Conservation (phyloP, 2,113 vertebrate species). For the Neotoma lepida region DNA sequence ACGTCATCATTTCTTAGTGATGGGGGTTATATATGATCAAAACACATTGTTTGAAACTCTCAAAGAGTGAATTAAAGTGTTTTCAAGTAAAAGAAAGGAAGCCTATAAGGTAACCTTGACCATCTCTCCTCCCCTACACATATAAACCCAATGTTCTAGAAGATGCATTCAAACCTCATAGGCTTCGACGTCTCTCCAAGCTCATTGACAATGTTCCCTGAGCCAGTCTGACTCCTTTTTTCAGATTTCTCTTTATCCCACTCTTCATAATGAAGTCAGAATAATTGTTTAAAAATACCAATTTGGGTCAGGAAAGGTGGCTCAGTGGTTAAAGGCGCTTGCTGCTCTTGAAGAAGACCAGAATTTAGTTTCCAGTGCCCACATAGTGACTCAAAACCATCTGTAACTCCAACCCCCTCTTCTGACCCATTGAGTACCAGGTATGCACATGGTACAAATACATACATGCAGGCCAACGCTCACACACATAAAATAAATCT, state of each 20-base stretch:
- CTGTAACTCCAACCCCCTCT: background rate
- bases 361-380: background rate
- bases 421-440: background rate
- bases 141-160: background rate
- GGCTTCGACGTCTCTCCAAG: background rate
- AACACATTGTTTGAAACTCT: background rate
- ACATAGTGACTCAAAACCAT: background rate
- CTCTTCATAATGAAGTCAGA: background rate
- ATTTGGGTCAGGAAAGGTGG: background rate
- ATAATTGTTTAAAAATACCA: background rate
- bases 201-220: background rate
- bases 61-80: background rate
- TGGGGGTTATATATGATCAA: background rate
- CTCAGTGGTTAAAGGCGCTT: background rate
- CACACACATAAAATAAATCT: background rate
- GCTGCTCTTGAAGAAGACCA: background rate
- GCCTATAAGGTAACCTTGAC: background rate
- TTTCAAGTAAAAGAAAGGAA: background rate
- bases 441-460: background rate
- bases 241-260: background rate
- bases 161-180: background rate
- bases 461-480: background rate
- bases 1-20: background rate
- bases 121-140: background rate
- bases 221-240: background rate